These are phyloP conservation scores for Nezara viridula DNA, from an alignment of 2,888 invertebrate genomes.

Conservation along the genomic window DNA sequence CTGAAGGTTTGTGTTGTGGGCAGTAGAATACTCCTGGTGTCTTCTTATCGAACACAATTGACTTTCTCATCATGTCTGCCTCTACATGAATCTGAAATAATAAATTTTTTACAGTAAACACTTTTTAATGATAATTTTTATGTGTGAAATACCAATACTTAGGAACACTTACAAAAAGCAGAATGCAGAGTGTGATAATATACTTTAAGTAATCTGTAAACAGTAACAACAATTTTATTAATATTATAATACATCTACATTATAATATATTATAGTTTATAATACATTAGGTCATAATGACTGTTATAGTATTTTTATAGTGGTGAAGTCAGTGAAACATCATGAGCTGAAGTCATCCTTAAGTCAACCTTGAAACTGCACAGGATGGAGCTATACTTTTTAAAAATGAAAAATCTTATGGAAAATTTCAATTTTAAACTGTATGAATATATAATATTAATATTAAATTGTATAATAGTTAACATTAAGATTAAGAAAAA, in stretches of 20 bases:
- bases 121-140: neutral
- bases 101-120: neutral
- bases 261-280: neutral
- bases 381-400: neutral
- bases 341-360: neutral
- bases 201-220: constrained; percentile 33
- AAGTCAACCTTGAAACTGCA: neutral
- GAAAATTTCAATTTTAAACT: neutral
- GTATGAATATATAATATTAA: neutral
- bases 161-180: neutral
- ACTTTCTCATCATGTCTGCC: constrained; percentile 78
- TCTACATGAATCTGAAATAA: constrained; percentile 20
- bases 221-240: neutral
- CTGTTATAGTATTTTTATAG: neutral
- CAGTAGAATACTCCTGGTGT: constrained; percentile 86
- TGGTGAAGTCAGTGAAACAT: neutral
- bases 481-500: neutral
- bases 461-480: no score
- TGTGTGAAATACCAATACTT: neutral
- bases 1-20: constrained; percentile 82
- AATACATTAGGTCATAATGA: neutral
- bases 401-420: neutral
- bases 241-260: no score
- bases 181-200: neutral
- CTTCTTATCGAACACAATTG: constrained; percentile 84